Evolutionary conservation across 2,113 vertebrate species (phyloP).

Genomic region (Cheirogaleus medius): DNA sequence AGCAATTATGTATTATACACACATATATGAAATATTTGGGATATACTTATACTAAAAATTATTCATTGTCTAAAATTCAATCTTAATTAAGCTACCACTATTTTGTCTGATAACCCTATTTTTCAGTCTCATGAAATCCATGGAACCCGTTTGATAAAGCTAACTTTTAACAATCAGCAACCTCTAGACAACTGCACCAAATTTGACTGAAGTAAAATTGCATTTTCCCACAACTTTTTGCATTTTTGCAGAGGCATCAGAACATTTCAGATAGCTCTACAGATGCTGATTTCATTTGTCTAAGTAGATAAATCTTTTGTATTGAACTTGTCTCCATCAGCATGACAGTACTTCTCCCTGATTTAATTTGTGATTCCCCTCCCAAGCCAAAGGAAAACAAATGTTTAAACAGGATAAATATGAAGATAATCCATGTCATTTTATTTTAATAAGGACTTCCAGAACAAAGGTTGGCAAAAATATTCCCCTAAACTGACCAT

Average conservation of each 20-base stretch:
- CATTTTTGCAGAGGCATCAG: constrained; percentile 79
- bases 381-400: constrained; percentile 69
- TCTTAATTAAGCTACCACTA: neutral
- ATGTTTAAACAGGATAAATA: constrained; percentile 83
- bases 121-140: neutral
- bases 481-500: constrained; percentile 41
- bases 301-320: constrained; percentile 91
- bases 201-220: constrained; percentile 86
- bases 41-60: neutral
- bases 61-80: neutral
- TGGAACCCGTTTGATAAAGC: neutral
- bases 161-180: constrained; percentile 13
- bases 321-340: constrained; percentile 86
- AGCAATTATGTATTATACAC: neutral
- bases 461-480: constrained; percentile 63
- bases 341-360: constrained; percentile 84
- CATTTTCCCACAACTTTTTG: constrained; percentile 76
- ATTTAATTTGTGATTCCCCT: constrained; percentile 89
- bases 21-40: neutral
- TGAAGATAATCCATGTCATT: constrained; percentile 85
- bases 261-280: constrained; percentile 84
- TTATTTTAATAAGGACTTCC: constrained; percentile 85
- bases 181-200: constrained; percentile 67
- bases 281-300: constrained; percentile 91
- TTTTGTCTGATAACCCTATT: neutral